These are phyloP conservation scores for Heliconius erato DNA, from an alignment of 2,888 invertebrate genomes.

Conservation along the genomic window DNA sequence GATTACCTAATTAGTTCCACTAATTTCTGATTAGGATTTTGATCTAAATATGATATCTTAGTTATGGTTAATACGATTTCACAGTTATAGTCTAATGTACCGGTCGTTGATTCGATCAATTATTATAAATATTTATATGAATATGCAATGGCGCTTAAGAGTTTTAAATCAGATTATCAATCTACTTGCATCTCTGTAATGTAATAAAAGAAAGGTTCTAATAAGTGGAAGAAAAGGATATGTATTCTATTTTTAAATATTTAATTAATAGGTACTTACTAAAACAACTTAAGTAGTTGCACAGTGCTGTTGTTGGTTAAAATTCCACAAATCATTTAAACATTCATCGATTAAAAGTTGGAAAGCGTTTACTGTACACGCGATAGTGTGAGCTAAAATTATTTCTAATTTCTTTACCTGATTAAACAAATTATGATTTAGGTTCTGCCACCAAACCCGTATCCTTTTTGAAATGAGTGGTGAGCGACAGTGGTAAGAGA, in stretches of 20 bases:
- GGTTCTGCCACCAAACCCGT: not conserved
- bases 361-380: not conserved
- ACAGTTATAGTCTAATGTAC: not conserved
- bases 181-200: not conserved
- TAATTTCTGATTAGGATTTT: constrained; percentile 10
- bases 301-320: not conserved
- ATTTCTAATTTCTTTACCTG: not conserved
- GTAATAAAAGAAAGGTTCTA: not conserved
- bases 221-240: not conserved
- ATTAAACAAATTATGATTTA: not conserved
- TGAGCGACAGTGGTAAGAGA: not conserved
- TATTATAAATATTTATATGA: constrained; percentile 11
- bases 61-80: not conserved
- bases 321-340: too few species aligned
- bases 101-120: not conserved
- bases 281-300: not conserved
- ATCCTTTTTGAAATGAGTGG: not conserved
- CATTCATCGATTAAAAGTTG: too few species aligned
- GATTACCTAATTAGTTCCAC: constrained; percentile 20
- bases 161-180: not conserved
- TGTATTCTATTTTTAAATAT: too few species aligned
- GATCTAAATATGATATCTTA: not conserved
- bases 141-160: constrained; percentile 1
- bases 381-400: not conserved
- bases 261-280: too few species aligned